Base-by-base conservation (phyloP, 2,888 invertebrate species). In the Anoncus sp. region DNA sequence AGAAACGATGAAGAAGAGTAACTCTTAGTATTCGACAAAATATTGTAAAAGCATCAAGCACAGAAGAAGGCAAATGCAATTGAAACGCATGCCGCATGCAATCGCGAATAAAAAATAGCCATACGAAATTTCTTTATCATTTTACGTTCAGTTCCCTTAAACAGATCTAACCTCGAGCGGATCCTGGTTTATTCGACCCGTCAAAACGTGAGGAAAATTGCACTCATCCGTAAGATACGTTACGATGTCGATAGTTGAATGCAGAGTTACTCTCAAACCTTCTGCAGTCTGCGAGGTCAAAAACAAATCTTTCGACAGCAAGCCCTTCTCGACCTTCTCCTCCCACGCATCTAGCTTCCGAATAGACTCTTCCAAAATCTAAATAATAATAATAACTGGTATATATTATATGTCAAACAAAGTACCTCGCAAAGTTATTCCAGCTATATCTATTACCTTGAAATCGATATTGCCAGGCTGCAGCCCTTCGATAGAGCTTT, bases 331-430 rank as follows among this genome's bases (percentile, higher is more conserved):
- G 1, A 82, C 75, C 20, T 73, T 65, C 18, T 77, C 62, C 66
- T 78, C 76, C 73, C 77, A 80, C 35, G 62, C 67, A 75, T 82
- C 71, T n/a, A 80, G 60, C 40, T 79, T 77, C 18, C 47, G 20
- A 38, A 80, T 51, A 12, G 75, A 73, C 16, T 74, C 67, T 53
- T 80, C 49, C 20, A 77, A 22, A 35, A 55, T 77, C 79, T 81
- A 43, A 43, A 47, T 55, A 60, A 49, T 10, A 72, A 49, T 38
- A 38, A 51, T 20, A 31, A 66, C 49, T 31, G 24, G 38, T n/a
- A 55, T 27, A 53, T 51, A 51, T 27, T 20, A 22, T n/a, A 57
- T 53, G 27, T 45, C 18, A 45, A 24, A 43, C 2, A 12, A 43
- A 16, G 18, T 18, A 38, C 16, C 22, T 40, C 12, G 3, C 45